phyloP scores from a whole-genome alignment of 2,113 vertebrate genomes.

The Anseranas semipalmata region DNA sequence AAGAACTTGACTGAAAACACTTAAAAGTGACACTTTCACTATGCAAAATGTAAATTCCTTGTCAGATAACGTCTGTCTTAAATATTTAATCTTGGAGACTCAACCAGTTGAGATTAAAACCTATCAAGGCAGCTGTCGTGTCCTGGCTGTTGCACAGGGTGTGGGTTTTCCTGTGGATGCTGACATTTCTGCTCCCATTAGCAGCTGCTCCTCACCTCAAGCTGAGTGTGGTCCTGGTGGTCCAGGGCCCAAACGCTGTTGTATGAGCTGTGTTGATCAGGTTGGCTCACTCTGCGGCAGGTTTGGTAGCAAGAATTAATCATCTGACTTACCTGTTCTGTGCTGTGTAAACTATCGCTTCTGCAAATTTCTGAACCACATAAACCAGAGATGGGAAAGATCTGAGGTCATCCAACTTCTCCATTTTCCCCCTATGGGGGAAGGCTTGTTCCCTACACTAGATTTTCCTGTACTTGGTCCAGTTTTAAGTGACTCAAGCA shows the following conservation, averaged over 20 bases:
- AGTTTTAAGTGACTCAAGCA: conserved; percentile 31
- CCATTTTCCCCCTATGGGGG: neutral
- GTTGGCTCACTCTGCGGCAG: neutral
- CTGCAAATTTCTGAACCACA: neutral
- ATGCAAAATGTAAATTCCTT: fast-evolving
- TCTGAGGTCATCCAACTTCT: neutral
- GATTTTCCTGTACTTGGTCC: conserved; percentile 46
- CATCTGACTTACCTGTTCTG: neutral
- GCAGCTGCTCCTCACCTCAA: neutral
- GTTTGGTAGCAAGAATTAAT: neutral
- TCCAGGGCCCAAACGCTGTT: neutral
- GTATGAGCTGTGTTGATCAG: fast-evolving
- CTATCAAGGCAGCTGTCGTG: neutral
- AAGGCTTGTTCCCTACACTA: conserved; percentile 12
- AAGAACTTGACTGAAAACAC: neutral
- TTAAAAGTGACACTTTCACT: fast-evolving
- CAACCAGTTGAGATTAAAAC: neutral
- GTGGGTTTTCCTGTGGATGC: neutral
- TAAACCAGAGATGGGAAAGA: neutral
- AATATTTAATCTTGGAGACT: neutral
- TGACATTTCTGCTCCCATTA: fast-evolving
- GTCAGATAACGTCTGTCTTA: neutral
- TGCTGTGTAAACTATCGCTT: neutral
- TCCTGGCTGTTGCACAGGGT: neutral
- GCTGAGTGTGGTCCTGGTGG: neutral